phyloP scores from a whole-genome alignment of 2,888 invertebrate genomes.

The Ormyrus nitidulus region DNA sequence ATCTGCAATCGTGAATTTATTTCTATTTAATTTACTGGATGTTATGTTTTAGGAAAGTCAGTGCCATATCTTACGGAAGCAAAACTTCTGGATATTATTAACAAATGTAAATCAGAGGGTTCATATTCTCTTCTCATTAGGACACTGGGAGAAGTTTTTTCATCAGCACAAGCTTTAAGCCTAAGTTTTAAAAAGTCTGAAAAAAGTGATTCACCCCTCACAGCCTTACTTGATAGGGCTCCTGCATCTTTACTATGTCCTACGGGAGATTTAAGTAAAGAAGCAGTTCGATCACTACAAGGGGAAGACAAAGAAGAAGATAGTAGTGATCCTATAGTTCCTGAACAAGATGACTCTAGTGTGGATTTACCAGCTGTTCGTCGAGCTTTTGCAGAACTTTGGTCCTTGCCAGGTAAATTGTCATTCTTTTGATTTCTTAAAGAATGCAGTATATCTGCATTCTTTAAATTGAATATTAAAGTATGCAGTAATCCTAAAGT shows the following conservation, averaged over 20 bases:
- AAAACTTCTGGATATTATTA: slow-evolving; percentile 84
- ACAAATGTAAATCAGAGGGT: slow-evolving; percentile 83
- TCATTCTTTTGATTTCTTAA: slow-evolving; percentile 8
- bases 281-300: slow-evolving; percentile 84
- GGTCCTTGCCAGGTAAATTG: slow-evolving; percentile 70
- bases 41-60: slow-evolving; percentile 69
- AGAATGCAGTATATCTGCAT: neutral
- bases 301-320: slow-evolving; percentile 94
- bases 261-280: slow-evolving; percentile 80
- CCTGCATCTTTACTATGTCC: slow-evolving; percentile 74
- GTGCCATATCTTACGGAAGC: slow-evolving; percentile 84
- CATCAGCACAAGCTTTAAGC: slow-evolving; percentile 82
- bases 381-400: slow-evolving; percentile 81
- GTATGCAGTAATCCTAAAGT: neutral
- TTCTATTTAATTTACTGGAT: neutral
- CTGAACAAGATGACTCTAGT: slow-evolving; percentile 71
- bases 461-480: slow-evolving; percentile 13
- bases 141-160: slow-evolving; percentile 87
- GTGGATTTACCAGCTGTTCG: slow-evolving; percentile 86
- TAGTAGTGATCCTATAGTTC: slow-evolving; percentile 77
- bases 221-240: slow-evolving; percentile 77
- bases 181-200: slow-evolving; percentile 82
- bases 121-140: slow-evolving; percentile 85
- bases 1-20: too few species aligned
- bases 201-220: slow-evolving; percentile 75